Base-by-base conservation (phyloP, 2,113 vertebrate species). In the Psilopogon haemacephalus region DNA sequence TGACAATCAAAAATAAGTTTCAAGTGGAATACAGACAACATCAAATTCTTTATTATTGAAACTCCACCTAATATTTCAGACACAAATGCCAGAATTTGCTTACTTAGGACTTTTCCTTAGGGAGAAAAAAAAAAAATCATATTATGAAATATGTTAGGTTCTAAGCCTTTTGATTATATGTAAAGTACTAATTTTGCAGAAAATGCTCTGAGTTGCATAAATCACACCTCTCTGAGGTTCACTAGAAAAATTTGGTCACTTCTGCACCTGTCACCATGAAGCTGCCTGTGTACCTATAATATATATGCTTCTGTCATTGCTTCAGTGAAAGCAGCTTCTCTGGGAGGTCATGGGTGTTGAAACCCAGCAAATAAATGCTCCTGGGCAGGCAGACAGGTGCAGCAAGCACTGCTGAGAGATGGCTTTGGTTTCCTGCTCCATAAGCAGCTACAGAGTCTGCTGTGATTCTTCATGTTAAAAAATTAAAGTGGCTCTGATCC, bases 1-100 rank as follows among this genome's bases (percentile, higher is more conserved):
- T 81, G 88, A 73, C 40, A 77, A 90, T 55, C 33, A 95, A 70
- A 78, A 94, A 78, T 84, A 95, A 90, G 65, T 93, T 97, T 94
- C 78, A 96, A 96, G 92, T 68, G 86, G 95, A 93, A 97, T 71
- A 95, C 84, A 95, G 94, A 97, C 95, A 95, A 91, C 81, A 95
- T 40, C 20, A 18, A 63, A 59, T 95, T 90, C 94, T 90, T 93
- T 42, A 92, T 93, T 93, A 94, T 93, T 97, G 95, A 95, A 96
- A 83, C 33, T 91, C 68, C 77, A 75, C 95, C 97, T 91, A 95
- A 93, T 93, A 40, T 32, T 92, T 52, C 76, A 77, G 65, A 80
- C 60, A 85, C 27, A 94, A 96, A 91, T 2, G 11, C 23, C 76
- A 94, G 86, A 76, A 94, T 95, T 44, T 93, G 48, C 68, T 92